A percentile compares a stretch with the other conserved stretches of the same genome.
These are phyloP conservation scores for Thysanoteuthis rhombus DNA, from an alignment of 2,888 invertebrate genomes.

Conservation along the genomic window DNA sequence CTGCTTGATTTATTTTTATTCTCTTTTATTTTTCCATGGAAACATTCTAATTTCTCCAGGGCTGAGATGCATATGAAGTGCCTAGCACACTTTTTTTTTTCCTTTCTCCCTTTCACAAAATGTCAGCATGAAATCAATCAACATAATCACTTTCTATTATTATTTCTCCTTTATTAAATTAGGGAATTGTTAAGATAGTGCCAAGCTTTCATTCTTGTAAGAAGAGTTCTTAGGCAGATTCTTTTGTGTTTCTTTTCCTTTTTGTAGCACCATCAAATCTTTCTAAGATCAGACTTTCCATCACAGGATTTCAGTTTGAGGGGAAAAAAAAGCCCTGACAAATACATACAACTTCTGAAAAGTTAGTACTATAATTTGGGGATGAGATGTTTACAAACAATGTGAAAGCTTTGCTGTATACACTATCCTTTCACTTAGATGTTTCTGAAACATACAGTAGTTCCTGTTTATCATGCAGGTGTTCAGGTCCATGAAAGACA, in stretches of 20 bases:
- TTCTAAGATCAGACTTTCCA: not conserved
- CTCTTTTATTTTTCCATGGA: not conserved
- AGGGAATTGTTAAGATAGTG: not conserved
- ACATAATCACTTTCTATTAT: constrained; percentile 12
- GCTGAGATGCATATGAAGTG: not conserved
- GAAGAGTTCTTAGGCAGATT: not conserved
- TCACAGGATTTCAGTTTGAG: not conserved
- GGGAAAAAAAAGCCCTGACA: no score
- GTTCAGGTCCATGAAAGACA: no score
- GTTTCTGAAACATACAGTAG: no score
- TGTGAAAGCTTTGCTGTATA: no score
- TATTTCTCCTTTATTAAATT: not conserved
- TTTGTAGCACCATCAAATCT: not conserved
- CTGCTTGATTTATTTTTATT: not conserved
- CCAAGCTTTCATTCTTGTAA: not conserved
- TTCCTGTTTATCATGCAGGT: no score
- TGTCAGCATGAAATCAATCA: not conserved
- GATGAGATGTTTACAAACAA: no score
- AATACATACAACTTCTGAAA: no score
- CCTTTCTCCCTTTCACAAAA: not conserved
- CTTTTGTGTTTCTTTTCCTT: not conserved
- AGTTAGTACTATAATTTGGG: no score
- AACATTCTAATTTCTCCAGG: not conserved
- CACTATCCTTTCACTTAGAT: no score
- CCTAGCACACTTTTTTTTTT: not conserved